A percentile compares a stretch with the other conserved stretches of the same genome.
Conservation (phyloP, 2,888 invertebrate genomes). For the Trichopoda pennipes region DNA sequence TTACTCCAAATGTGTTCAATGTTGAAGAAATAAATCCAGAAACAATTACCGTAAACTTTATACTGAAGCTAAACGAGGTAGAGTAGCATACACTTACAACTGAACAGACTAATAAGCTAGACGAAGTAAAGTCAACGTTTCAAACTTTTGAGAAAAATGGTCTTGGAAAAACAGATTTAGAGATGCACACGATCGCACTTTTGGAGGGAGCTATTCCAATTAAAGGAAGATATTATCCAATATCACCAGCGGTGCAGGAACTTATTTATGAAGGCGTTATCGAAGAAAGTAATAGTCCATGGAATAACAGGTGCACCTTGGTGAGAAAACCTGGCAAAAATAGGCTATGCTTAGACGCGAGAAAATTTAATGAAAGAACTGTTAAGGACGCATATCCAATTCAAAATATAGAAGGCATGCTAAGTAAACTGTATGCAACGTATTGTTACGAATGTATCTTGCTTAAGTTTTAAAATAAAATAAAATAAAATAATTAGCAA, state of each 20-base stretch:
- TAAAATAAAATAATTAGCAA: too few species aligned
- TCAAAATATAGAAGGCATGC: too few species aligned
- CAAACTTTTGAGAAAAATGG: too few species aligned
- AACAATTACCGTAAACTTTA: neutral
- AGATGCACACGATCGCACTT: slow-evolving; percentile 24
- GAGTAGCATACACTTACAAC: neutral
- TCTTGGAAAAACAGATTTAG: too few species aligned
- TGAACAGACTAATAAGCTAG: too few species aligned
- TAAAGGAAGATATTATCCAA: slow-evolving; percentile 29
- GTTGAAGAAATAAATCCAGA: neutral
- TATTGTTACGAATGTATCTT: too few species aligned
- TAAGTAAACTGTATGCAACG: slow-evolving; percentile 22
- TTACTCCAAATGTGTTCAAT: too few species aligned
- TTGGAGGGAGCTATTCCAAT: slow-evolving; percentile 2
- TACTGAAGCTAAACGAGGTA: neutral
- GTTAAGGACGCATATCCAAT: too few species aligned
- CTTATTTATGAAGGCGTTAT: slow-evolving; percentile 23
- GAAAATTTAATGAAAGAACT: too few species aligned
- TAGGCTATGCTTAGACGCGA: slow-evolving; percentile 71
- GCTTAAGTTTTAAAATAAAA: too few species aligned
- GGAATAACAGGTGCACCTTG: slow-evolving; percentile 69
- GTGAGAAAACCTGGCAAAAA: slow-evolving; percentile 68
- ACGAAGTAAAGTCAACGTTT: too few species aligned
- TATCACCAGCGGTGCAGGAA: too few species aligned
- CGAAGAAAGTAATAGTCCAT: neutral